A percentile compares a stretch with the other conserved stretches of the same genome.
phyloP scores from a whole-genome alignment of 2,888 invertebrate species.

The Rhagium mordax region DNA sequence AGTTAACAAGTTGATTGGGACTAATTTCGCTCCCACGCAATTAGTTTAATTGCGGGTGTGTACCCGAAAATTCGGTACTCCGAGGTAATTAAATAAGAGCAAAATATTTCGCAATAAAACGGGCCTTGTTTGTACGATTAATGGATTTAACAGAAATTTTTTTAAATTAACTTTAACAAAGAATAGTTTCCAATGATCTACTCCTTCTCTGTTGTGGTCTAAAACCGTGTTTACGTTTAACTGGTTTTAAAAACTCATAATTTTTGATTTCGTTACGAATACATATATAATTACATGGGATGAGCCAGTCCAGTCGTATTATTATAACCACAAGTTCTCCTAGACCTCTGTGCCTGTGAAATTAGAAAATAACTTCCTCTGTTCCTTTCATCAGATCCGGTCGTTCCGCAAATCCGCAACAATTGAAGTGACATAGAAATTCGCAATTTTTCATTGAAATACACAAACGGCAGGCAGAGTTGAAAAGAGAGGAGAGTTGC shows the following conservation, averaged over 20 bases:
- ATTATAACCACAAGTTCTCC: not conserved
- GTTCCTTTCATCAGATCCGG: not conserved
- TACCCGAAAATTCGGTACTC: slow-evolving; percentile 7
- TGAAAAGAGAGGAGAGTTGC: slow-evolving; percentile 13
- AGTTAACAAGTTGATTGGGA: slow-evolving; percentile 28
- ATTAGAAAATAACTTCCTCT: not conserved
- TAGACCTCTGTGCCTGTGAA: not conserved
- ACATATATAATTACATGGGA: not conserved
- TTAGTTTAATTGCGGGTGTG: slow-evolving; percentile 32
- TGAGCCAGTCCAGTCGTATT: not conserved
- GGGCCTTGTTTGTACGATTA: not conserved
- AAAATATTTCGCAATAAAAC: not conserved
- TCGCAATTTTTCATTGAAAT: slow-evolving; percentile 18
- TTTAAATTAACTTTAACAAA: no score
- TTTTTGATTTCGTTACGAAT: no score
- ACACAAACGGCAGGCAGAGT: slow-evolving; percentile 4
- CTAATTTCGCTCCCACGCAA: slow-evolving; percentile 35
- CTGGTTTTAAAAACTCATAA: no score
- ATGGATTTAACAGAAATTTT: not conserved
- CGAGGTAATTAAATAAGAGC: not conserved
- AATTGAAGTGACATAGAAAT: slow-evolving; percentile 3
- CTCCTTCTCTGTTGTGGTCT: no score
- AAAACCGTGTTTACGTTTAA: no score
- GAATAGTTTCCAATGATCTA: no score
- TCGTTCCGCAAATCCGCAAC: not conserved